A percentile compares a stretch with the other conserved stretches of the same genome.
These are phyloP conservation scores for Paramuricea clavata DNA, from an alignment of 92 coral and sea anemone genomes.

Conservation along the genomic window DNA sequence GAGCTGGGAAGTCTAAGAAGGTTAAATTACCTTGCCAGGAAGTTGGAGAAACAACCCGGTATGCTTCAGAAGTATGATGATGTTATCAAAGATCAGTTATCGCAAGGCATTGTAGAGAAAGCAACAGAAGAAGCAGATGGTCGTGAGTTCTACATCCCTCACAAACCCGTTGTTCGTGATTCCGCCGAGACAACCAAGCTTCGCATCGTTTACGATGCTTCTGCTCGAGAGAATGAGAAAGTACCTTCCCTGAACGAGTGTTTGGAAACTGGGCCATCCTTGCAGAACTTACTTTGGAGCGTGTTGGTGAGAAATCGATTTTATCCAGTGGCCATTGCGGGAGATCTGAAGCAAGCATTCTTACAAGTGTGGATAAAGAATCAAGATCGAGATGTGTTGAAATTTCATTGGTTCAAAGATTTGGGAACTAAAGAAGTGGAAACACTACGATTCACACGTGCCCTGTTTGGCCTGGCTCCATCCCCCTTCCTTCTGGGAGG, in stretches of 20 bases:
- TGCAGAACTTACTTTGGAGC: conserved; percentile 18
- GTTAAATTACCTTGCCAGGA: conserved; percentile 1
- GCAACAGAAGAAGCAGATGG: too few relatives aligned
- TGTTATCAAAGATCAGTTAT: too few relatives aligned
- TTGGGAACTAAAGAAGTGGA: background rate
- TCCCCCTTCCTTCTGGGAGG: conserved; percentile 11
- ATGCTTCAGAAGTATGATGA: too few relatives aligned
- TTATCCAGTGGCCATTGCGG: background rate
- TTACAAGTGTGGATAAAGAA: too few relatives aligned
- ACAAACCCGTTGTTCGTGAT: too few relatives aligned
- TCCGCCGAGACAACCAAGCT: background rate
- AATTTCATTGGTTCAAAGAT: background rate
- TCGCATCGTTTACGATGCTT: too few relatives aligned
- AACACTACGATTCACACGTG: background rate
- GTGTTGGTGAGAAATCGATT: conserved; percentile 5
- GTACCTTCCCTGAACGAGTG: background rate
- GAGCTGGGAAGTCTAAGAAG: conserved; percentile 57
- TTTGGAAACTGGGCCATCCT: conserved; percentile 8
- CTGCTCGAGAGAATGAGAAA: background rate
- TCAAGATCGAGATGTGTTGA: background rate
- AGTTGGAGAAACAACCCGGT: too few relatives aligned
- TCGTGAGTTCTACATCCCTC: too few relatives aligned
- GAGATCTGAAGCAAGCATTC: background rate
- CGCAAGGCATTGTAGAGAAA: too few relatives aligned
- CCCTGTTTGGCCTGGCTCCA: conserved; percentile 10